Evolutionary conservation across 2,797 vertebrate genomes (phyloP), one percentile per base, ranked within the genome.

Genomic region (Falco novaeseelandiae): DNA sequence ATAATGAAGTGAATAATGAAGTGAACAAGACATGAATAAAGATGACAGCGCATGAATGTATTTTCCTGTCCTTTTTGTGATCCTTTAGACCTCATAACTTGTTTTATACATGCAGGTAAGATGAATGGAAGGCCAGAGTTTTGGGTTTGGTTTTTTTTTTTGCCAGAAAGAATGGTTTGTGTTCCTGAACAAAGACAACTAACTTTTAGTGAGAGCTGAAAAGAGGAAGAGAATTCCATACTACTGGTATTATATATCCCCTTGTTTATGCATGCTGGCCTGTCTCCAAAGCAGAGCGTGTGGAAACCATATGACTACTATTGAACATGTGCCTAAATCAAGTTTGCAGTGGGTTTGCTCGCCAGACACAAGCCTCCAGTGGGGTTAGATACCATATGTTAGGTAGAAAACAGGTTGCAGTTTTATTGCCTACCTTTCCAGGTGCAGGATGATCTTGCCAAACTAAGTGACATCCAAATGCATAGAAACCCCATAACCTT

Each of bases 251-350:
- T 95, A 88, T 94, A 91, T 93, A 86, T 96, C 80, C 74, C 74
- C 90, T 83, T 90, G 89, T 92, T 95, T 91, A 83, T 92, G 69
- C 93, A 73, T 23, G 10, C 66, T 96, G 97, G 97, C 90, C 52
- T 55, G 59, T 57, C 66, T 96, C 92, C 97, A 97, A 97, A 96
- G 72, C 46, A 69, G 51, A 96, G 61, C 1, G n/a, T 95, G 92
- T 96, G 95, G 96, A 97, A 97, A 97, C 90, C 95, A 96, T 95
- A 96, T 94, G 96, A 96, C 79, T 83, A 8, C 77, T 90, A 62
- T 91, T 96, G 95, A 97, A 92, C 87, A 86, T 89, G 58, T 93
- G 93, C 95, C 94, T 93, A 96, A 96, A 96, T 88, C 84, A 97
- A 88, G 97, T 94, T 83, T 94, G 73, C 90, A 92, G 76, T 67